Percentiles rank a stretch among this genome's conserved stretches.
phyloP scores from a whole-genome alignment of 2,888 invertebrate genomes.

The Dinocampus coccinellae region DNA sequence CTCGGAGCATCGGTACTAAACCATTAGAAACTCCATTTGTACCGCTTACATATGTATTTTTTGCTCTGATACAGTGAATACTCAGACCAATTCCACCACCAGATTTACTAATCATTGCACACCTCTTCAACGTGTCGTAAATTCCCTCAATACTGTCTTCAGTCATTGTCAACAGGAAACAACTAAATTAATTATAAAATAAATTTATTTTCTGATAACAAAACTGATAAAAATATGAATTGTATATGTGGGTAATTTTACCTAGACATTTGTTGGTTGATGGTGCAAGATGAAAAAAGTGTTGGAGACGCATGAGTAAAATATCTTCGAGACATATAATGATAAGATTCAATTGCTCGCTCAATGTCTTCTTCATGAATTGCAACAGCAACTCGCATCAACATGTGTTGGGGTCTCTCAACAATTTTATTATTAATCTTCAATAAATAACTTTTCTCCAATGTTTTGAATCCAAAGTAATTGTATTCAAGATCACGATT shows the following conservation, averaged over 20 bases:
- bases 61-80: conserved; percentile 74
- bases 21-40: conserved; percentile 76
- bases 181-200: conserved; percentile 52
- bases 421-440: conserved; percentile 93
- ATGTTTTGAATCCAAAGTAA: conserved; percentile 98
- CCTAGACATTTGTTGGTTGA: conserved; percentile 73
- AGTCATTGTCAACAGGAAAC: conserved; percentile 75
- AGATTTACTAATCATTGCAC: conserved; percentile 75
- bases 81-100: conserved; percentile 77
- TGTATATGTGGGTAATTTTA: conserved; percentile 47
- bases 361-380: conserved; percentile 75
- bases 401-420: conserved; percentile 98
- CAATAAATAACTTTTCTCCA: conserved; percentile 94
- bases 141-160: conserved; percentile 75
- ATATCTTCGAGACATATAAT: conserved; percentile 74
- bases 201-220: not conserved
- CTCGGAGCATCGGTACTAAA: conserved; percentile 75
- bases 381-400: conserved; percentile 92
- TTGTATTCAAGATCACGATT: conserved; percentile 97
- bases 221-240: not conserved
- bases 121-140: conserved; percentile 73
- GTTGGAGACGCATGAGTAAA: conserved; percentile 78
- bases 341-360: conserved; percentile 76
- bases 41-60: conserved; percentile 74
- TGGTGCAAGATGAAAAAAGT: conserved; percentile 75